A percentile compares a stretch with the other conserved stretches of the same genome.
phyloP scores from a whole-genome alignment of 1,140 invertebrate genomes.

The Drosophila seguyi region DNA sequence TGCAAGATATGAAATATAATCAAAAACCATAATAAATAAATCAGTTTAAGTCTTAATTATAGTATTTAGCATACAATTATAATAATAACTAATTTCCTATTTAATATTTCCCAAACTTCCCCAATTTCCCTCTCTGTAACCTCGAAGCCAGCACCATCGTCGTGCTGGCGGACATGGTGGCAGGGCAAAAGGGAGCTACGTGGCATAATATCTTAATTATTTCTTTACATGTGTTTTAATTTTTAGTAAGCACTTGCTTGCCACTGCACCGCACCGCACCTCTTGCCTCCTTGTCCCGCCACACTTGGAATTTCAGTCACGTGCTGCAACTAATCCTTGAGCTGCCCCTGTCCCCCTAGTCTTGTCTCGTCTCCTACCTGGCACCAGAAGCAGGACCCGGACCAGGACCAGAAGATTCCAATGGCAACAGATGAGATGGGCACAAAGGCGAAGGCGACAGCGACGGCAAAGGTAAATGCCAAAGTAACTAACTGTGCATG shows the following conservation, averaged over 20 bases:
- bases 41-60: not conserved
- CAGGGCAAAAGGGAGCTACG: conserved; percentile 23
- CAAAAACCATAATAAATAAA: not conserved
- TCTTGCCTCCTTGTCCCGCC: not conserved
- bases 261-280: not conserved
- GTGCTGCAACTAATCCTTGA: conserved; percentile 77
- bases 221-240: conserved; percentile 83
- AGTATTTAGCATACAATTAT: too few relatives aligned
- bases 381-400: not conserved
- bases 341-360: not conserved
- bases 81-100: not conserved
- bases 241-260: conserved; percentile 72
- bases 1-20: not conserved
- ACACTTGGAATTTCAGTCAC: conserved; percentile 74
- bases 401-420: conserved; percentile 26
- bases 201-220: conserved; percentile 81
- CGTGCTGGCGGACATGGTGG: not conserved
- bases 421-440: conserved; percentile 68
- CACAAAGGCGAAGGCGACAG: conserved; percentile 6
- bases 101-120: not conserved
- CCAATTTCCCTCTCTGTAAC: not conserved
- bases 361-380: not conserved
- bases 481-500: conserved; percentile 71
- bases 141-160: not conserved
- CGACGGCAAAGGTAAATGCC: conserved; percentile 66